Evolutionary conservation across 2,797 vertebrate genomes (phyloP).

Genomic region (Poliocrania exsul): DNA sequence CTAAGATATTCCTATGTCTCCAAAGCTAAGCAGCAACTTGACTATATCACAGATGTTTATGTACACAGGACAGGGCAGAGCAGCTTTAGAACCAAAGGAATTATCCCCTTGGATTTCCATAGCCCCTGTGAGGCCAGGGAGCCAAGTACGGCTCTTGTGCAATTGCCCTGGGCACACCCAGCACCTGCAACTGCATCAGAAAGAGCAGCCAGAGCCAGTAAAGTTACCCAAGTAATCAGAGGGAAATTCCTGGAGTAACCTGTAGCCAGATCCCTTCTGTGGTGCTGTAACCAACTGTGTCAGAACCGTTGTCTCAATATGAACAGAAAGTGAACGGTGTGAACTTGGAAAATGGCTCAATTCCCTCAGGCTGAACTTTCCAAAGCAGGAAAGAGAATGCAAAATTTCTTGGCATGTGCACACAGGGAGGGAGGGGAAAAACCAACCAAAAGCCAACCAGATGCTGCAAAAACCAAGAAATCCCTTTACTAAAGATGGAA

Average conservation of each 20-base stretch:
- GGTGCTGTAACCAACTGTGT: not conserved
- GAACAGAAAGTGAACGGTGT: not conserved
- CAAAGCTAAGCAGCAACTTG: not conserved
- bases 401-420: not conserved
- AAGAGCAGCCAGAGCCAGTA: not conserved
- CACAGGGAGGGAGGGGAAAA: no score
- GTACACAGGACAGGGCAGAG: not conserved
- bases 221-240: not conserved
- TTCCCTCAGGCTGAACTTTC: not conserved
- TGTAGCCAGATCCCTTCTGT: not conserved
- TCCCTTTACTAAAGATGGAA: not conserved
- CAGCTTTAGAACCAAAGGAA: not conserved
- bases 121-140: rapidly evolving
- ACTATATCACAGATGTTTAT: rapidly evolving
- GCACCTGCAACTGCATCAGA: not conserved
- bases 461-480: constrained; percentile 13
- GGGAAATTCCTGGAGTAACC: not conserved
- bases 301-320: not conserved
- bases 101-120: not conserved
- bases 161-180: not conserved
- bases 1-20: not conserved
- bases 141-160: not conserved
- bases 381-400: not conserved
- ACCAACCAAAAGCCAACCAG: not conserved
- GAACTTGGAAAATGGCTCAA: not conserved